Evolutionary conservation across 2,888 invertebrate genomes (phyloP).

Genomic region (Cerastoderma edule): DNA sequence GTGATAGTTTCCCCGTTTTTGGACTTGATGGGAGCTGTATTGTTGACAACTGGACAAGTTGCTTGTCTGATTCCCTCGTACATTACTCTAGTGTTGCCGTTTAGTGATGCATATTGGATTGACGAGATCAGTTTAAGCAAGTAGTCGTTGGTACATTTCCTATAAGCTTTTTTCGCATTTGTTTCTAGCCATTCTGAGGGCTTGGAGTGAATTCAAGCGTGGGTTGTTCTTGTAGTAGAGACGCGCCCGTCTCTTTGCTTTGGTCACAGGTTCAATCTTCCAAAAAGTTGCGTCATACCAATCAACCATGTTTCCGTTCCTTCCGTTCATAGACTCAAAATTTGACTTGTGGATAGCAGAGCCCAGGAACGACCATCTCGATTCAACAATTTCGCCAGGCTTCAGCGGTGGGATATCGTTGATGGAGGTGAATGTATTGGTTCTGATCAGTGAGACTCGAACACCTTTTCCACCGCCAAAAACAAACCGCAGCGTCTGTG

Average conservation of each 20-base stretch:
- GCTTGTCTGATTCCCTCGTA: conserved; percentile 2
- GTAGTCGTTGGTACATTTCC: neutral
- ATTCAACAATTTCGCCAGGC: too few species aligned
- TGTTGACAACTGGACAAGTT: neutral
- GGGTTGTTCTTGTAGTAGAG: neutral
- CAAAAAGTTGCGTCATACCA: neutral
- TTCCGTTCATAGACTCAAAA: too few species aligned
- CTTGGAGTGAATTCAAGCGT: neutral
- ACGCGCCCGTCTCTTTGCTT: neutral
- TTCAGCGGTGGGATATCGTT: too few species aligned
- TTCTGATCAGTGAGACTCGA: too few species aligned
- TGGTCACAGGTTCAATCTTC: neutral
- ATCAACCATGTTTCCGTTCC: too few species aligned
- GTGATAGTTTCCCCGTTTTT: neutral
- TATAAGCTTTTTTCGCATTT: neutral
- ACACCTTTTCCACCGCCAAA: too few species aligned
- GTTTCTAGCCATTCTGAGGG: neutral
- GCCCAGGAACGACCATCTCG: too few species aligned
- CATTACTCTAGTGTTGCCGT: too few species aligned
- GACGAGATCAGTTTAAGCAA: neutral
- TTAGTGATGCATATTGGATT: neutral
- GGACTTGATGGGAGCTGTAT: neutral
- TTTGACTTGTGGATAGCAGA: too few species aligned
- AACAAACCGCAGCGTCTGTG: too few species aligned
- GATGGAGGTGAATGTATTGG: too few species aligned